Evolutionary conservation across 2,888 invertebrate genomes (phyloP).

Genomic region (Lasioglossum malachurum): DNA sequence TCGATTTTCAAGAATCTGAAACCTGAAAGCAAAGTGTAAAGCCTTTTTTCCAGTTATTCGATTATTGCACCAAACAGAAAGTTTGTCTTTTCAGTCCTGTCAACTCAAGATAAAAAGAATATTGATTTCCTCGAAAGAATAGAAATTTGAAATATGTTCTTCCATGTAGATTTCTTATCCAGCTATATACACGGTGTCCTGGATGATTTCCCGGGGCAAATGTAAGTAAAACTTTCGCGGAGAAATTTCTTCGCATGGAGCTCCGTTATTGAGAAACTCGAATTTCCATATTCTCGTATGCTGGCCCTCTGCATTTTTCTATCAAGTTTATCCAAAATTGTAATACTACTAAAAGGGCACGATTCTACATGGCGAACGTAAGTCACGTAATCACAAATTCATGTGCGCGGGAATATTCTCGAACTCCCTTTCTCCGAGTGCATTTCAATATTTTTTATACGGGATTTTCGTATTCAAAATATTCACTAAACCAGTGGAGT

Average conservation of each 20-base stretch:
- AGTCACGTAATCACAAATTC: background rate
- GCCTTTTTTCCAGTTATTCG: background rate
- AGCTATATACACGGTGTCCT: background rate
- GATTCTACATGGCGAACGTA: background rate
- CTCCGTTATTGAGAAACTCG: background rate
- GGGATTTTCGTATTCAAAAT: background rate
- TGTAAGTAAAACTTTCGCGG: background rate
- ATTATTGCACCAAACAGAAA: background rate
- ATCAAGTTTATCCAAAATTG: background rate
- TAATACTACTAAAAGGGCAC: background rate
- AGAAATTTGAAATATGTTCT: background rate
- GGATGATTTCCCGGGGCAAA: background rate
- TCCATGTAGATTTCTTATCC: background rate
- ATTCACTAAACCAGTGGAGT: background rate
- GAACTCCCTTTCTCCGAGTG: background rate
- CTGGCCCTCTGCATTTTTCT: background rate
- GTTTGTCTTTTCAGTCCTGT: background rate
- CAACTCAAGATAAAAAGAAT: too few relatives aligned
- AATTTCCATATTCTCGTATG: background rate
- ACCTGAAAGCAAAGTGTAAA: background rate
- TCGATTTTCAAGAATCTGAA: background rate
- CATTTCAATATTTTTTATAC: background rate
- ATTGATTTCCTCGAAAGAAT: background rate
- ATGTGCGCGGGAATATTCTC: background rate
- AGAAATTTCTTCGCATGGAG: background rate